phyloP scores from a whole-genome alignment of 2,888 invertebrate genomes.

The Torymus auratus region DNA sequence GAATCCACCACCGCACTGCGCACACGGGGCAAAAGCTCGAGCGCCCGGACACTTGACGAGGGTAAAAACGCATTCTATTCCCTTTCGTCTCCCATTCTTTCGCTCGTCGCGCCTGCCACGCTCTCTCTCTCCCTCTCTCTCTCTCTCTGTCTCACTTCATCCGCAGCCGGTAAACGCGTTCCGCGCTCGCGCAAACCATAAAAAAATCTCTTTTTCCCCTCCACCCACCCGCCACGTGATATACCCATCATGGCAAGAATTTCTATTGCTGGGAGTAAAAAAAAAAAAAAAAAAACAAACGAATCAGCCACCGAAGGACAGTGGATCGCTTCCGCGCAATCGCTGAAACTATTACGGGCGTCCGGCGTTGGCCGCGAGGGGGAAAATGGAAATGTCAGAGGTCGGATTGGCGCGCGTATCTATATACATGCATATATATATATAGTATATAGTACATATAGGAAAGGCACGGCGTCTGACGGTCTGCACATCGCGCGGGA shows the following conservation, averaged over 20 bases:
- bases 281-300: neutral
- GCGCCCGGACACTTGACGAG: constrained; percentile 47
- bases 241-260: too few species aligned
- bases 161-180: neutral
- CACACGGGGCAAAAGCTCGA: constrained; percentile 20
- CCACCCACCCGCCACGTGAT: too few species aligned
- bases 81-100: neutral
- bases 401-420: neutral
- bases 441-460: too few species aligned
- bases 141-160: neutral
- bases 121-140: neutral
- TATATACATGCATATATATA: too few species aligned
- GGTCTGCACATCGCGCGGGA: too few species aligned
- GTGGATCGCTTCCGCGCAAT: neutral
- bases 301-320: neutral
- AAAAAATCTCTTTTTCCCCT: too few species aligned
- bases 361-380: neutral
- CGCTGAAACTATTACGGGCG: constrained; percentile 5
- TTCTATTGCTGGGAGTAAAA: too few species aligned
- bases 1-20: neutral
- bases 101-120: neutral
- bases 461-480: too few species aligned
- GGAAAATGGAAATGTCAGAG: constrained; percentile 54
- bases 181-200: neutral
- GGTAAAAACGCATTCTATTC: constrained; percentile 17